These are phyloP conservation scores for Hermaeophaga mercurialis DNA, from an alignment of 2,888 invertebrate species.

Conservation along the genomic window DNA sequence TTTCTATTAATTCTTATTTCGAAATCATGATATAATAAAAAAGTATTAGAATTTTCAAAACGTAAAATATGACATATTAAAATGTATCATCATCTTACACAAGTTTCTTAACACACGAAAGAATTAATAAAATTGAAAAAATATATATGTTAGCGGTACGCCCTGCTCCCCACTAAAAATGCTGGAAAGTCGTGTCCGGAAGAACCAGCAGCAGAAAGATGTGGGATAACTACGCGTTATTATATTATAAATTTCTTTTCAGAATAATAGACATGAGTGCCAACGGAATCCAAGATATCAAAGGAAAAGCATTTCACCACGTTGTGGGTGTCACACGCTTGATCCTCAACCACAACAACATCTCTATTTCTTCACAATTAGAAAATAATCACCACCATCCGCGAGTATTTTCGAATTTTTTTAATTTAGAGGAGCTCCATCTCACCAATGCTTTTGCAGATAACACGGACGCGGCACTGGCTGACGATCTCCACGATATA, in stretches of 20 bases:
- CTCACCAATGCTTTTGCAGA: slow-evolving; percentile 76
- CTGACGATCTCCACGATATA: slow-evolving; percentile 71
- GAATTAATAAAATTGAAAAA: no score
- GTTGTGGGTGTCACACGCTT: slow-evolving; percentile 71
- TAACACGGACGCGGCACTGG: slow-evolving; percentile 64
- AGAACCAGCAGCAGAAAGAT: no score
- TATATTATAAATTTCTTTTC: slow-evolving; percentile 46
- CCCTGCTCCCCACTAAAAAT: no score
- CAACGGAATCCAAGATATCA: slow-evolving; percentile 72
- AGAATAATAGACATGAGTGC: slow-evolving; percentile 74
- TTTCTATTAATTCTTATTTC: no score
- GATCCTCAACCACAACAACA: slow-evolving; percentile 73
- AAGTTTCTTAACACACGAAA: no score
- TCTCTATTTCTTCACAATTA: slow-evolving; percentile 64
- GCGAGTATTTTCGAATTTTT: slow-evolving; percentile 71
- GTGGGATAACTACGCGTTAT: no score
- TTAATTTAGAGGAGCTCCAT: slow-evolving; percentile 71
- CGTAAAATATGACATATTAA: no score
- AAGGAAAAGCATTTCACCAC: slow-evolving; percentile 76
- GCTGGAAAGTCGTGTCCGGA: no score
- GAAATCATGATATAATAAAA: no score
- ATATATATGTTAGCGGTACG: no score
- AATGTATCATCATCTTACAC: no score
- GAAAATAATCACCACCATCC: slow-evolving; percentile 68
- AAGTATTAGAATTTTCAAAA: no score